These are phyloP conservation scores for Puntigrus tetrazona DNA, from an alignment of 2,113 vertebrate species.

Conservation along the genomic window DNA sequence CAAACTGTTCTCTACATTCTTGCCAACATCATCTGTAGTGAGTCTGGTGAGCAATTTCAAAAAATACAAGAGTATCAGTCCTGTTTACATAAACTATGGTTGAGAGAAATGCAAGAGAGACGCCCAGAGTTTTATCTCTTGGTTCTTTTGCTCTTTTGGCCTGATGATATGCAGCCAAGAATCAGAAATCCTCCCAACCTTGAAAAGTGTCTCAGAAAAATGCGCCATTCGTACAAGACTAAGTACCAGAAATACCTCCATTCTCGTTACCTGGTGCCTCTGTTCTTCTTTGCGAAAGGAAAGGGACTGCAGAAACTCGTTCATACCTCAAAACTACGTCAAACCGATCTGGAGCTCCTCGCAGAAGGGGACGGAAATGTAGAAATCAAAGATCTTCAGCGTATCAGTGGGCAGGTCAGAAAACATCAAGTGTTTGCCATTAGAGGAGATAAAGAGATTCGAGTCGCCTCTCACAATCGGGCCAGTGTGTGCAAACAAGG, in stretches of 20 bases:
- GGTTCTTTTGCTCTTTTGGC: conserved; percentile 60
- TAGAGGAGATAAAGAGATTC: conserved; percentile 9
- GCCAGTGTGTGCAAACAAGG: not conserved
- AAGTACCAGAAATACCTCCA: conserved; percentile 49
- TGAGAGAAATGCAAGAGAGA: not conserved
- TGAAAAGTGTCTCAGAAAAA: not conserved
- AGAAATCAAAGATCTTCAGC: conserved; percentile 28
- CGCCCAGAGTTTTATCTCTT: not conserved
- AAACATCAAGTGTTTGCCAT: not conserved
- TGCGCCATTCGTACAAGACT: conserved; percentile 26
- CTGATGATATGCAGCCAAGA: conserved; percentile 10
- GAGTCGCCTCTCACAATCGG: not conserved
- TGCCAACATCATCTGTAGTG: conserved; percentile 61
- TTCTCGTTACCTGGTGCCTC: conserved; percentile 54
- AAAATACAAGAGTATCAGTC: conserved; percentile 4
- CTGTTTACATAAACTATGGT: conserved; percentile 50
- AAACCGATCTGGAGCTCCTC: not conserved
- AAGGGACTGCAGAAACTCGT: conserved; percentile 46
- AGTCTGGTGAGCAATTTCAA: not conserved
- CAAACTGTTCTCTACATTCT: conserved; percentile 46
- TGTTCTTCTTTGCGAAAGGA: conserved; percentile 62
- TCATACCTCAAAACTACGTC: not conserved
- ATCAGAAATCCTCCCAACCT: conserved; percentile 13
- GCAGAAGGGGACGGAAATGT: not conserved
- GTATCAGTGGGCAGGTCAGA: not conserved